A percentile compares a stretch with the other conserved stretches of the same genome.
Evolutionary conservation across 2,113 vertebrate genomes (phyloP).

Genomic region (Oreotrochilus melanogaster): DNA sequence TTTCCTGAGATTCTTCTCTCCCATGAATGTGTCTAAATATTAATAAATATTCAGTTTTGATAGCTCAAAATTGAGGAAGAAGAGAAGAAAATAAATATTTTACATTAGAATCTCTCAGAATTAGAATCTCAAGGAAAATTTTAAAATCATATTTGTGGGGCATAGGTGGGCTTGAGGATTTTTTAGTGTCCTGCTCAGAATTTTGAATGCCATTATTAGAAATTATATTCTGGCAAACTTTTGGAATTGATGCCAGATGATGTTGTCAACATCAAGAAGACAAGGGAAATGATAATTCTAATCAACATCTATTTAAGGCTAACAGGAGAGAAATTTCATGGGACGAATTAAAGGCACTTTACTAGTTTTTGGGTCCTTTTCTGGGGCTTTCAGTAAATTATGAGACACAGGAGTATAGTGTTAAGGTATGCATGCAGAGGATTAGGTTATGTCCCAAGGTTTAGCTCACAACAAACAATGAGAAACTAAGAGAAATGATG

Average conservation of each 20-base stretch:
- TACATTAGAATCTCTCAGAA: background rate
- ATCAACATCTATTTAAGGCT: background rate
- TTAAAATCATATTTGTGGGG: background rate
- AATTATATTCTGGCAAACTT: background rate
- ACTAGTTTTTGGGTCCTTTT: background rate
- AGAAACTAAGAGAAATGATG: fast-evolving
- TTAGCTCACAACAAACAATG: background rate
- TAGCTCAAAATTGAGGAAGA: background rate
- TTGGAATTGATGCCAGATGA: fast-evolving
- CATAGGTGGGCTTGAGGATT: fast-evolving
- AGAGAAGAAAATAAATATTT: background rate
- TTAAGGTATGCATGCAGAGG: background rate
- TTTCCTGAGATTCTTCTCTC: background rate
- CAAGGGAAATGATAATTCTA: background rate
- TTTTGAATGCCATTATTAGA: background rate
- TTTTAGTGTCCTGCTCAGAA: background rate
- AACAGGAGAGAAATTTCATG: background rate
- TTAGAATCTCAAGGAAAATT: background rate
- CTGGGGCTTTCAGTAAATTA: background rate
- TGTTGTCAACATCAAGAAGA: background rate
- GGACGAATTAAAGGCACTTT: background rate
- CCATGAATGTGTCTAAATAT: background rate
- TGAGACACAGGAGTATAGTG: background rate
- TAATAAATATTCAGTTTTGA: background rate
- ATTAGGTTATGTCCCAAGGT: background rate